Evolutionary conservation across 2,113 vertebrate genomes (phyloP), one percentile per base, ranked within the genome.

Genomic region (Scomber colias): DNA sequence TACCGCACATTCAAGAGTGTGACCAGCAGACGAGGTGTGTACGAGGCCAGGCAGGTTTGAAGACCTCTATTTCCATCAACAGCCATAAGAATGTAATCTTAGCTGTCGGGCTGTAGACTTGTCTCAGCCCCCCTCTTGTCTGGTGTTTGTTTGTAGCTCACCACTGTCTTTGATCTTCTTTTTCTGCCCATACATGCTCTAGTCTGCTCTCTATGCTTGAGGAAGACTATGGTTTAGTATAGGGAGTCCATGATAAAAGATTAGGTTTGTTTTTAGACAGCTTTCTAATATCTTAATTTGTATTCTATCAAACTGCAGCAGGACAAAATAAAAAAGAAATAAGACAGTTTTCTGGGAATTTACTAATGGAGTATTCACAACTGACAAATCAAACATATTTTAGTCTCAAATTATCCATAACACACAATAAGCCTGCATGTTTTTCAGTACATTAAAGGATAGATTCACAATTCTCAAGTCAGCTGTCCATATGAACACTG

Each of bases 21-120:
- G 27, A 60, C 17, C n/a, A 24, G 50, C 53, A 59, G 63, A 57
- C 44, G 2, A 60, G 11, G 44, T 50, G 5, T 73, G n/a, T 64
- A 63, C n/a, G 30, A 69, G 44, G 44, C 10, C 45, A 46, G 11
- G 24, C 24, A 71, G 72, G 30, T 71, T 80, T 73, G 46, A n/a
- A 66, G 63, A 63, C 77, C 79, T 81, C 53, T 73, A 90, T 85
- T 64, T 85, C 64, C 35, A 78, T 81, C 59, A 79, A 31, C 44
- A 31, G 60, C 44, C 62, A 48, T 45, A 87, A 84, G 86, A 91
- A 93, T 94, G 88, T 83, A 85, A 90, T 85, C 75, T 73, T 71
- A 14, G 10, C 35, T 56, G 35, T 75, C 30, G 46, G 57, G 31
- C 27, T 78, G 69, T 71, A 27, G 73, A 44, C 40, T 65, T 75